phyloP scores from a whole-genome alignment of 2,888 invertebrate species.

The Tillus elongatus region DNA sequence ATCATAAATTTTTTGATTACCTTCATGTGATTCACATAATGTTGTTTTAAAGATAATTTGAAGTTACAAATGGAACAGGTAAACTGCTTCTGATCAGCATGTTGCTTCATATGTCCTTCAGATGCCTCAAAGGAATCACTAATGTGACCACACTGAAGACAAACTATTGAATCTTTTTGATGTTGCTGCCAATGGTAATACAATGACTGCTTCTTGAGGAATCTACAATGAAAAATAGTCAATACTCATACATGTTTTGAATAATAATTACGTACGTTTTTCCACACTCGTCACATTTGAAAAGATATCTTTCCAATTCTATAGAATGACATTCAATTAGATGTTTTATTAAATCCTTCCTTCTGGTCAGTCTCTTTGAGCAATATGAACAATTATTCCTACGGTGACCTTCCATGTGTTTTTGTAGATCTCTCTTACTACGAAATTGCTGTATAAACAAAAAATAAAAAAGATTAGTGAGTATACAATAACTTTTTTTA shows the following conservation, averaged over 20 bases:
- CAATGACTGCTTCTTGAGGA: conserved; percentile 25
- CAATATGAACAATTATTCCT: conserved; percentile 36
- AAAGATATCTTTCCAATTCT: conserved; percentile 21
- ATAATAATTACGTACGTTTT: conserved; percentile 18
- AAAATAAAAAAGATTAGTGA: too few species aligned
- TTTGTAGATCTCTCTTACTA: conserved; percentile 32
- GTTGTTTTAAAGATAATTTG: conserved; percentile 33
- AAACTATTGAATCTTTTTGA: conserved; percentile 31
- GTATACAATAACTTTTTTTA: too few species aligned
- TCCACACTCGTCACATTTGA: conserved; percentile 24
- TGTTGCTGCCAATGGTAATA: conserved; percentile 34
- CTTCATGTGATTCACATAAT: conserved; percentile 32
- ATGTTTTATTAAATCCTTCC: conserved; percentile 34
- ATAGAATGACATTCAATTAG: conserved; percentile 30
- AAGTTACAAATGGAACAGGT: conserved; percentile 32
- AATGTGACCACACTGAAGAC: conserved; percentile 33
- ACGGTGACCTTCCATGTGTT: conserved; percentile 35
- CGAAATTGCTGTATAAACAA: conserved; percentile 31
- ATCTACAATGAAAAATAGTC: conserved; percentile 13
- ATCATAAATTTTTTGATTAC: too few species aligned
- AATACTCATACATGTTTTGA: not conserved
- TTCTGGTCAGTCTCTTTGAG: conserved; percentile 32
- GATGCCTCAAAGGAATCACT: conserved; percentile 26
- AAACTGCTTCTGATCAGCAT: conserved; percentile 31
- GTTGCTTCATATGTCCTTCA: conserved; percentile 28